A percentile compares a stretch with the other conserved stretches of the same genome.
These are phyloP conservation scores for Benitochromis conjunctus DNA, from an alignment of 2,113 vertebrate species.

Conservation along the genomic window DNA sequence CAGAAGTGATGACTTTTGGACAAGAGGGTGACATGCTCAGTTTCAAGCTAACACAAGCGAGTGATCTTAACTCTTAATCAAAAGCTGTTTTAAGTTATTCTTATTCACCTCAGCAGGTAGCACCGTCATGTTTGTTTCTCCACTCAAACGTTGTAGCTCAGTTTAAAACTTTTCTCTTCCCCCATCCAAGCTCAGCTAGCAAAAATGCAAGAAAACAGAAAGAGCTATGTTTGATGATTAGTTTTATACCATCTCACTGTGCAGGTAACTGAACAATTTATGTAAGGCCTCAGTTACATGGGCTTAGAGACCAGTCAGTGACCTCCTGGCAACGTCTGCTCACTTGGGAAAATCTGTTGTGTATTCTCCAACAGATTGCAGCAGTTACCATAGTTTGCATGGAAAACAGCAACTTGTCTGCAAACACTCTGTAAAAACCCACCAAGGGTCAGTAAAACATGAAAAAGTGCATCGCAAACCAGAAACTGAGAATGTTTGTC, in stretches of 20 bases:
- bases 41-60: not conserved
- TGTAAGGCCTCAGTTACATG: too few species aligned
- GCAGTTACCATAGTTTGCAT: too few species aligned
- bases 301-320: too few species aligned
- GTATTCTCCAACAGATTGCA: too few species aligned
- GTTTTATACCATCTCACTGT: too few species aligned
- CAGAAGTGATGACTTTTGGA: not conserved
- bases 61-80: not conserved
- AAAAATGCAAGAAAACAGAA: too few species aligned
- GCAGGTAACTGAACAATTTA: too few species aligned
- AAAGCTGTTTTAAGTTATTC: not conserved
- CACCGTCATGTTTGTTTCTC: not conserved
- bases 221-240: too few species aligned
- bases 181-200: too few species aligned
- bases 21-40: not conserved
- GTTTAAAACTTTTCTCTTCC: too few species aligned
- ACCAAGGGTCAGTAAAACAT: not conserved
- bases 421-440: not conserved
- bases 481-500: not conserved
- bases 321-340: too few species aligned
- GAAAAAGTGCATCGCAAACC: not conserved
- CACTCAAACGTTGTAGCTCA: not conserved
- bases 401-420: not conserved
- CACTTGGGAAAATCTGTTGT: too few species aligned
- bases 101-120: not conserved